Conservation (phyloP, 2,797 vertebrate genomes). For the Schizothorax lantsangensis region DNA sequence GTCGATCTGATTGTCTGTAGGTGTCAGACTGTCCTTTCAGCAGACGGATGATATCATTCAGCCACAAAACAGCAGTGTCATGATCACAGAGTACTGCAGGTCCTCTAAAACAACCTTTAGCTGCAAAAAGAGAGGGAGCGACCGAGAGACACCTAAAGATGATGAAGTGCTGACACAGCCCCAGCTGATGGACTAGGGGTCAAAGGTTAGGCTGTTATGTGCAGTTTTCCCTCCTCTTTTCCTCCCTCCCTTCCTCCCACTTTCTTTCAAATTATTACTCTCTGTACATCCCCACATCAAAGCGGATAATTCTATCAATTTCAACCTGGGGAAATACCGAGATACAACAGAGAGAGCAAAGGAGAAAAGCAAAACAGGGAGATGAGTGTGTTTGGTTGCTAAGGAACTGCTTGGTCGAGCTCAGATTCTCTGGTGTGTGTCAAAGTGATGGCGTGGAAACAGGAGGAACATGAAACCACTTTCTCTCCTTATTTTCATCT, state of each 20-base stretch:
- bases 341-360: constrained; percentile 42
- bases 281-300: constrained; percentile 34
- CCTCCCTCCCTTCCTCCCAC: too few species aligned
- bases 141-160: not conserved
- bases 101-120: constrained; percentile 23
- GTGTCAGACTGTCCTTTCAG: constrained; percentile 51
- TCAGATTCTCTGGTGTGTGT: constrained; percentile 59
- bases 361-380: constrained; percentile 56
- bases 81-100: constrained; percentile 50
- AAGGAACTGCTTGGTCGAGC: constrained; percentile 76
- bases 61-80: constrained; percentile 34
- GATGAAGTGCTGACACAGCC: not conserved
- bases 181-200: constrained; percentile 5
- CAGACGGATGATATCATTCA: constrained; percentile 48
- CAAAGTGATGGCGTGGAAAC: constrained; percentile 50
- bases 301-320: constrained; percentile 50
- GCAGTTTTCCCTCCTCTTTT: constrained; percentile 10
- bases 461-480: constrained; percentile 48
- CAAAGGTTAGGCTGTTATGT: constrained; percentile 15
- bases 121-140: not conserved
- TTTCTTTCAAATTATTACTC: constrained; percentile 24
- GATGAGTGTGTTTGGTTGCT: constrained; percentile 77
- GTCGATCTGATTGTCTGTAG: constrained; percentile 26
- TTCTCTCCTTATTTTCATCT: constrained; percentile 41
- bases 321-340: constrained; percentile 54